These are phyloP conservation scores for Pseudopleuronectes americanus DNA, from an alignment of 2,797 vertebrate genomes.

Conservation along the genomic window DNA sequence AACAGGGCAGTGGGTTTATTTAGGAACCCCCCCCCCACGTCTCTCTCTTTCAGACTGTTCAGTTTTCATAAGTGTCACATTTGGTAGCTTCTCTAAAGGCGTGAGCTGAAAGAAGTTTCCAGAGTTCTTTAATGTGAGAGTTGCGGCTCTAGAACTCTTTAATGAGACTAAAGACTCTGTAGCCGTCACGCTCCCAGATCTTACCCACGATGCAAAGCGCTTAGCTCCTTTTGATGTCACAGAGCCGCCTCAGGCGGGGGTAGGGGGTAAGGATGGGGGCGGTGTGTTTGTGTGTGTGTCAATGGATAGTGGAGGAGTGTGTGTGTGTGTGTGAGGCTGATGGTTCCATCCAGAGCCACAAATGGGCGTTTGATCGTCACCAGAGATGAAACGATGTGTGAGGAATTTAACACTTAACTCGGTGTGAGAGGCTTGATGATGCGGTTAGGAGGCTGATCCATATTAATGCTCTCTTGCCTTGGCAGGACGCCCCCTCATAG, in stretches of 20 bases:
- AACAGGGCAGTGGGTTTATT: conserved; percentile 19
- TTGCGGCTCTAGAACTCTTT: conserved; percentile 78
- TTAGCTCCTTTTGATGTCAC: conserved; percentile 84
- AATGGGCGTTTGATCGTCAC: conserved; percentile 81
- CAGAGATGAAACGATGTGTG: conserved; percentile 79
- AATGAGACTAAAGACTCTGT: conserved; percentile 83
- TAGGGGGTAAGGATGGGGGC: conserved; percentile 72
- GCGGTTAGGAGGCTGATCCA: conserved; percentile 75
- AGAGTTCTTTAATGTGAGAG: conserved; percentile 76
- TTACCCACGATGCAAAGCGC: conserved; percentile 84
- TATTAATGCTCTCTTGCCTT: conserved; percentile 76
- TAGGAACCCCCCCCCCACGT: neutral
- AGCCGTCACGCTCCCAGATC: conserved; percentile 81
- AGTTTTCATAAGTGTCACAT: conserved; percentile 53
- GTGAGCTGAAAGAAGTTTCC: conserved; percentile 68
- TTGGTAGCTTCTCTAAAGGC: conserved; percentile 54
- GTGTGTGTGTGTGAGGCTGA: conserved; percentile 44
- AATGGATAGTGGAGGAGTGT: conserved; percentile 45
- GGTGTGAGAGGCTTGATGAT: conserved; percentile 79
- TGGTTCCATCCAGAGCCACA: conserved; percentile 75
- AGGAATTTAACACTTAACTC: conserved; percentile 81
- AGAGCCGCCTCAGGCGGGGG: conserved; percentile 75
- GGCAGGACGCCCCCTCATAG: conserved; percentile 67
- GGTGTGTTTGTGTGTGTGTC: conserved; percentile 68
- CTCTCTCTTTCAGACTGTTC: conserved; percentile 20